Evolutionary conservation across 2,888 invertebrate species (phyloP).

Genomic region (Ectropis crepuscularia): DNA sequence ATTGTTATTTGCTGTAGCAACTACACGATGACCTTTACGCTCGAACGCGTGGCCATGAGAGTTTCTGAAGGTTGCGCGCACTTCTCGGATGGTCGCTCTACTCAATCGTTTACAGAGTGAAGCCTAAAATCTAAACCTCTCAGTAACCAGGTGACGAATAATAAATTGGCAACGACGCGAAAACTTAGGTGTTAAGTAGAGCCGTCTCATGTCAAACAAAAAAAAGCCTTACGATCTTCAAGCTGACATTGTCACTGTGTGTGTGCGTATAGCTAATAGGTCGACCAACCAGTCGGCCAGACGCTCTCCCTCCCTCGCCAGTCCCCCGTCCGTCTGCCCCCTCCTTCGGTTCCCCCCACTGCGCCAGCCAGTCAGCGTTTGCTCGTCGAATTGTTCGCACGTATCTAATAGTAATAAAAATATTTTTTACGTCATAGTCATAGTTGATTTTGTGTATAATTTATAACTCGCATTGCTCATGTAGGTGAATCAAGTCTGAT

Average conservation of each 20-base stretch:
- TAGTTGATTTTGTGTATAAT: conserved; percentile 73
- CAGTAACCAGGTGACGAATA: conserved; percentile 9
- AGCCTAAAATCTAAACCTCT: conserved; percentile 9
- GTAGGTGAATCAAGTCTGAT: conserved; percentile 68
- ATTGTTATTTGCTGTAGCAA: conserved; percentile 63
- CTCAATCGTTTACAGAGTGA: conserved; percentile 9
- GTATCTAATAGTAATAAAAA: conserved; percentile 47
- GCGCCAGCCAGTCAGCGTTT: conserved; percentile 77
- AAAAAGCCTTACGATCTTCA: conserved; percentile 71
- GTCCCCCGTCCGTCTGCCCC: conserved; percentile 66
- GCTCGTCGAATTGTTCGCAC: conserved; percentile 54
- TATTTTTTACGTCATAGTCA: conserved; percentile 80
- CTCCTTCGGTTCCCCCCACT: conserved; percentile 62
- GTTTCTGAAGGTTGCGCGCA: conserved; percentile 71
- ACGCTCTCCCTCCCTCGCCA: conserved; percentile 78
- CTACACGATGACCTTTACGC: conserved; percentile 73
- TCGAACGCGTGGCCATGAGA: conserved; percentile 75
- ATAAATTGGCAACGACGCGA: conserved; percentile 18
- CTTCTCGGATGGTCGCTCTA: conserved; percentile 55
- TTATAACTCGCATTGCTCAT: conserved; percentile 60
- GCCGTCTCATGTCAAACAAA: conserved; percentile 60
- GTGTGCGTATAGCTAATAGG: conserved; percentile 78
- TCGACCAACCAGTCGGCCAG: conserved; percentile 83
- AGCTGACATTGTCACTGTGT: conserved; percentile 69
- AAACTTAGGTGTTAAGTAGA: conserved; percentile 26